These are phyloP conservation scores for Beris morrisii DNA, from an alignment of 2,888 invertebrate genomes.

Conservation along the genomic window DNA sequence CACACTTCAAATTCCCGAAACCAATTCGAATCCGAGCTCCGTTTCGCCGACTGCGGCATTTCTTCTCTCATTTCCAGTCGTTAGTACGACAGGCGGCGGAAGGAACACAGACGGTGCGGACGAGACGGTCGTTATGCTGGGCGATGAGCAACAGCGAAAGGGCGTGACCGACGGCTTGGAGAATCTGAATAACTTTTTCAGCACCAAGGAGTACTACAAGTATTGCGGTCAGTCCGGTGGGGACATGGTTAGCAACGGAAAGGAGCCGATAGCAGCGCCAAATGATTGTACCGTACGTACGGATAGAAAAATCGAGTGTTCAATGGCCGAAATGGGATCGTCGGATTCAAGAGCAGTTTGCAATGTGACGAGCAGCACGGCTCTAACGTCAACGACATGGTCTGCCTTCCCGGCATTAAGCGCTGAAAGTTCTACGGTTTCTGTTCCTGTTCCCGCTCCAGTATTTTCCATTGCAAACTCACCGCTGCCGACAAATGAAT, in stretches of 20 bases:
- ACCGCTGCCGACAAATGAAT: not conserved
- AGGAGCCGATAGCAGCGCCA: not conserved
- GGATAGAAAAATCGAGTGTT: too few relatives aligned
- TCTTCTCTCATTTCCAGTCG: conserved; percentile 64
- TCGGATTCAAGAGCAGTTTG: too few relatives aligned
- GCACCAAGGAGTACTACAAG: conserved; percentile 41
- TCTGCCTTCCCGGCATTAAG: too few relatives aligned
- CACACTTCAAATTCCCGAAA: conserved; percentile 61
- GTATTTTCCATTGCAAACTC: not conserved
- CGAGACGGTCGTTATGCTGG: not conserved
- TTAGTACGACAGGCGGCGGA: conserved; percentile 59
- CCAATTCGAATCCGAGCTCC: conserved; percentile 62
- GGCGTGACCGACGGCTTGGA: conserved; percentile 39
- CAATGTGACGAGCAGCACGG: too few relatives aligned
- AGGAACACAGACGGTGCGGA: conserved; percentile 55
- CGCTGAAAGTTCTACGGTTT: too few relatives aligned
- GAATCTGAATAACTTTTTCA: conserved; percentile 42
- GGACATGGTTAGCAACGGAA: not conserved
- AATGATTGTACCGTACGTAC: not conserved
- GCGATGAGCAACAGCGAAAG: not conserved
- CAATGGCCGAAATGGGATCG: too few relatives aligned
- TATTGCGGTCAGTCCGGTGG: conserved; percentile 38
- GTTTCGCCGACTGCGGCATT: conserved; percentile 69
- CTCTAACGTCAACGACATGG: too few relatives aligned
- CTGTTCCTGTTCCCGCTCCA: not conserved